phyloP scores from a whole-genome alignment of 2,888 invertebrate species.

The Conchocele bisecta region DNA sequence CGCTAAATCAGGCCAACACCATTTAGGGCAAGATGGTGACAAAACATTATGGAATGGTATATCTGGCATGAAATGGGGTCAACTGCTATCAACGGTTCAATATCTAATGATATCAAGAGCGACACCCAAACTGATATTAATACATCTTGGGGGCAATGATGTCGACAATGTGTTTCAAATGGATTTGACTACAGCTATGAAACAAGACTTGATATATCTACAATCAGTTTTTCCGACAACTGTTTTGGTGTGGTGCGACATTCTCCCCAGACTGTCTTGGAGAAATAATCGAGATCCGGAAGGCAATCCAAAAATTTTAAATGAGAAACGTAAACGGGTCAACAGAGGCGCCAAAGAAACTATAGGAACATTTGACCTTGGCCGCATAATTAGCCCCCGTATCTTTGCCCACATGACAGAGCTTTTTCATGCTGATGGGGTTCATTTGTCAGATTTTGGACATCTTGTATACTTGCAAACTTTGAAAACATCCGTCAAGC shows the following conservation, averaged over 20 bases:
- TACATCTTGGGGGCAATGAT: not conserved
- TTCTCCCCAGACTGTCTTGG: constrained; percentile 1
- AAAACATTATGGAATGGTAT: not conserved
- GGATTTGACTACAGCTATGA: not conserved
- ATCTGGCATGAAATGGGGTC: not conserved
- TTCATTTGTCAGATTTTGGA: too few relatives aligned
- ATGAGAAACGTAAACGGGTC: not conserved
- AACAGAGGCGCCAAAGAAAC: constrained; percentile 5
- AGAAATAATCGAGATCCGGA: not conserved
- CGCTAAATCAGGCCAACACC: not conserved
- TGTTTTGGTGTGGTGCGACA: not conserved
- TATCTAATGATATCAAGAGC: not conserved
- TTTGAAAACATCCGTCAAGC: too few relatives aligned
- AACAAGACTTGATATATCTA: not conserved
- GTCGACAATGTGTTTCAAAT: not conserved
- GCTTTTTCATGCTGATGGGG: too few relatives aligned
- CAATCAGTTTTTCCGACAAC: not conserved
- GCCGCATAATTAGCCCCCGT: too few relatives aligned
- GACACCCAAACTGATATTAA: not conserved
- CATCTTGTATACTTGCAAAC: too few relatives aligned
- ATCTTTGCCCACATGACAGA: too few relatives aligned
- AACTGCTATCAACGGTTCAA: not conserved
- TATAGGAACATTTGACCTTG: too few relatives aligned
- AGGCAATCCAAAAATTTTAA: not conserved
- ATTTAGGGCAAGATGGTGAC: not conserved